These are phyloP conservation scores for Nebria salina DNA, from an alignment of 2,888 invertebrate genomes.

Conservation along the genomic window DNA sequence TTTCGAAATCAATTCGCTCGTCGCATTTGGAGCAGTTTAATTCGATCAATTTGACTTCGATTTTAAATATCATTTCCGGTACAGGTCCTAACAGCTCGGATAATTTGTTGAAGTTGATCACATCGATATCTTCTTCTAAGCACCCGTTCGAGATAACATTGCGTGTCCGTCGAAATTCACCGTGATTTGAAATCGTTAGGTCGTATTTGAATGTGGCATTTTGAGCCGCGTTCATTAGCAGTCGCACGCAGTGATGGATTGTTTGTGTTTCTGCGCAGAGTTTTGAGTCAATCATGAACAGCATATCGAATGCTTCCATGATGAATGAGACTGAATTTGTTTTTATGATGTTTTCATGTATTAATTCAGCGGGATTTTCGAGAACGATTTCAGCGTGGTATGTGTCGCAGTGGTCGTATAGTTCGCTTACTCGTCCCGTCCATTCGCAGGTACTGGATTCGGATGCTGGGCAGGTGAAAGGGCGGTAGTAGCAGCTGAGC, in stretches of 20 bases:
- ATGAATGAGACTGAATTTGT: neutral
- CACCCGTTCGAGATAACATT: neutral
- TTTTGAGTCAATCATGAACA: constrained; percentile 20
- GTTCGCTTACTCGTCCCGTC: neutral
- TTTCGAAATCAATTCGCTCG: neutral
- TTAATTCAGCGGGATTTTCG: neutral
- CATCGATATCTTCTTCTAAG: neutral
- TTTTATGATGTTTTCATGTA: constrained; percentile 10
- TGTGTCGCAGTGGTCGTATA: neutral
- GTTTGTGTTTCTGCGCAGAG: neutral
- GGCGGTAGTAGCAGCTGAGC: neutral
- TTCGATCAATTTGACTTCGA: neutral
- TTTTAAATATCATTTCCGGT: neutral
- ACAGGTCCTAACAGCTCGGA: neutral
- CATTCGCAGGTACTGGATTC: constrained; percentile 6
- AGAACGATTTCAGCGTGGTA: neutral
- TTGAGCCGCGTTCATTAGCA: neutral
- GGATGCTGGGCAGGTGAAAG: neutral
- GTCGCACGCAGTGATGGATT: constrained; percentile 18
- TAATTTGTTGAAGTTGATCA: constrained; percentile 6
- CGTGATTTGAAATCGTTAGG: neutral
- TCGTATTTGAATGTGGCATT: neutral
- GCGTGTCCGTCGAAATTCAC: too few relatives aligned
- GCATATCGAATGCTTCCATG: neutral
- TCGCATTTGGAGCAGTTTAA: neutral